Base-by-base conservation (phyloP, 2,888 invertebrate genomes). In the Sericinus montela region DNA sequence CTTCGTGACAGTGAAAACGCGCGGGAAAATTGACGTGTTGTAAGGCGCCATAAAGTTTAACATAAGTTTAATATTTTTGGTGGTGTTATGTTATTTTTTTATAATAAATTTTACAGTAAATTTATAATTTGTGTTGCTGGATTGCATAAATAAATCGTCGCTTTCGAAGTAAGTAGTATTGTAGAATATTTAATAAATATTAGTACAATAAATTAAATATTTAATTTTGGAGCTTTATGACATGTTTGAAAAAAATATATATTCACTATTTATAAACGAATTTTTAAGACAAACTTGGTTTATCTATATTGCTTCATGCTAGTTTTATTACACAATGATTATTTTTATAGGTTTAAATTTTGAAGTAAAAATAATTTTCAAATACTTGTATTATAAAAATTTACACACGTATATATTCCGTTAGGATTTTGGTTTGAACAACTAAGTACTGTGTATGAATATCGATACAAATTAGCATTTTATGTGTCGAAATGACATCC, bases 11-110 rank as follows among this genome's bases (percentile, higher is more conserved):
- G 45, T 45, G 53, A 28, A 48, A 51, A 16, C 45, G 53, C 52
- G 54, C 55, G 57, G 53, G 57, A 56, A 57, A 52, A 23, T 32
- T 30, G 16, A 29, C 10, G 45, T 45, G 40, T 15, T 14, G 7
- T 19, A 23, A 29, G 9, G 15, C 39, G 28, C 13, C 35, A 30
- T 48, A 34, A 15, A 8, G 23, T 23, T 23, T 25, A 6, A 5
- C 19, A 19, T 19, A 5, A 8, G 7, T 2, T 25, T 8, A 6
- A 8, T 5, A 25, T 25, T 25, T 25, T 2, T 32, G 38, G 48
- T 44, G 48, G 13, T 30, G 34, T 34, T 39, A 15, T 42, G 8
- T 8, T 25, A 10, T 19, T 46, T 30, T 32, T 11, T 30, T 15
- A n/a, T 10, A n/a, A 19, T 29, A 30, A n/a, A 29, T 36, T 16